Base-by-base conservation (phyloP, 2,113 vertebrate species). In the Leuciscus idus region DNA sequence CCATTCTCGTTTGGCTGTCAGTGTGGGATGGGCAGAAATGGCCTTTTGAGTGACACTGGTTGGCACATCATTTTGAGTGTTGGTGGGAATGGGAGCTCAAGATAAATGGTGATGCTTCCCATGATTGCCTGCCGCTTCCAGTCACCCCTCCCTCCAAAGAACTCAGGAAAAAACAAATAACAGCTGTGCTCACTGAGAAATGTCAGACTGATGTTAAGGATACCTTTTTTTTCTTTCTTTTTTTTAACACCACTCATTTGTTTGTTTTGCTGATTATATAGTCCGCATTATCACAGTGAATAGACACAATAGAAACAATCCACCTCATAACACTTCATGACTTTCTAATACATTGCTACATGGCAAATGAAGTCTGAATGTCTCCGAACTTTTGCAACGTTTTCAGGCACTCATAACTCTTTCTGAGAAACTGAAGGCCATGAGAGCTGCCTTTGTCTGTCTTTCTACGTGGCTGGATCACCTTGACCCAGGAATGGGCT, bases 41-140 rank as follows among this genome's bases (percentile, higher is more conserved):
- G 92, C 91, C 93, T 94, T 95, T 92, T 94, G 92, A 95, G 92
- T 93, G 92, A 93, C 93, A 93, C 81, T 52, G 90, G 84, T 74
- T 90, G 84, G 90, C 90, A 64, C 90, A 88, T 88, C 90, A 92
- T 93, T 93, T 91, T 89, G 87, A 84, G 84, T 87, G 89, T 93
- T 92, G 91, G 87, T 87, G 90, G 84, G 87, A 88, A 90, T 92
- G 90, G 85, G 87, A 88, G 88, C 89, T 85, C 74, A 85, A 92
- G 91, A 94, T 88, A 79, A 92, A 95, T 92, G 92, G 91, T 93
- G 90, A 93, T 92, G 88, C 81, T 26, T 74, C 87, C 84, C 70
- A 80, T 91, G 88, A 92, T 92, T 93, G 91, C 68, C 39, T 84
- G 76, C 33, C 10, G 64, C 81, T 70, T 82, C 19, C 28, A 3